Percentiles rank a stretch among this genome's conserved stretches.
These are phyloP conservation scores for Sylvietta virens DNA, from an alignment of 2,113 vertebrate genomes.

Conservation along the genomic window DNA sequence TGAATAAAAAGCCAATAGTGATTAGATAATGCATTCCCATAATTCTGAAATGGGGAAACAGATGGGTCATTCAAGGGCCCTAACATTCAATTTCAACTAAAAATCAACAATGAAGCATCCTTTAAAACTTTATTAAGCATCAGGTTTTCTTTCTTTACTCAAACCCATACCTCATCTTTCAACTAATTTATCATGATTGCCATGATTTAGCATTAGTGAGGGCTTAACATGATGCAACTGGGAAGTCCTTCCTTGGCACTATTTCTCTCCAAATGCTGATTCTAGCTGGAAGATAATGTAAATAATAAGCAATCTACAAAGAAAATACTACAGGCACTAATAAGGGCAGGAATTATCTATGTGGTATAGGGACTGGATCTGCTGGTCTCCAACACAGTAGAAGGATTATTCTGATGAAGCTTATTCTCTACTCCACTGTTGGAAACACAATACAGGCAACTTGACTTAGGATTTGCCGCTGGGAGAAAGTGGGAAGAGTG, in stretches of 20 bases:
- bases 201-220: not conserved
- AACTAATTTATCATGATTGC: not conserved
- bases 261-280: not conserved
- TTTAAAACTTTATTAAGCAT: conserved; percentile 30
- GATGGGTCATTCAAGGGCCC: not conserved
- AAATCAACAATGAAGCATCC: not conserved
- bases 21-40: not conserved
- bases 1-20: not conserved
- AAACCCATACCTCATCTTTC: not conserved
- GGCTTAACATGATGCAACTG: not conserved
- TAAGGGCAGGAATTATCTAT: not conserved
- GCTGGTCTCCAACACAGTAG: not conserved
- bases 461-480: not conserved
- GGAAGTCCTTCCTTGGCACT: not conserved
- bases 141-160: not conserved
- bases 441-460: not conserved
- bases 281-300: not conserved
- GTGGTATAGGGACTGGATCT: not conserved
- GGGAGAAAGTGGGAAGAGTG: not conserved
- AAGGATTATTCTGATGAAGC: not conserved
- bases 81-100: not conserved
- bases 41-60: not conserved
- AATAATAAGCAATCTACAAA: not conserved
- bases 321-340: not conserved
- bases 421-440: not conserved